phyloP scores from a whole-genome alignment of 2,113 vertebrate species.

The Ivindomyrus marchei region DNA sequence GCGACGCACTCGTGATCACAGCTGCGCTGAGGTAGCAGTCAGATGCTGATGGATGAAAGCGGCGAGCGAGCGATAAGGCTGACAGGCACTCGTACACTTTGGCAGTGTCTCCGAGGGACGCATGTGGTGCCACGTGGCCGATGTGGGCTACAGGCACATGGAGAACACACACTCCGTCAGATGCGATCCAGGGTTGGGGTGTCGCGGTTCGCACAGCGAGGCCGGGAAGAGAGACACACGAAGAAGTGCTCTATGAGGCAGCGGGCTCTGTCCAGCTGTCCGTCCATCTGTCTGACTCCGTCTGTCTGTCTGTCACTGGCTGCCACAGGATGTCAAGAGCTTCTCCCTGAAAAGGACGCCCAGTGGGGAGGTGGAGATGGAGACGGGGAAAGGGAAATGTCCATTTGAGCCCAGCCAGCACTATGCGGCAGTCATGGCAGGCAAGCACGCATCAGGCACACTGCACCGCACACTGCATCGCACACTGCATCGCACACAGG shows the following conservation, averaged over 20 bases:
- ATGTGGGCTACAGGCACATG: background rate
- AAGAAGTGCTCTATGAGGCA: background rate
- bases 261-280: background rate
- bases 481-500: background rate
- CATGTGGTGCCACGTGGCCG: background rate
- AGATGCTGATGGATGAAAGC: background rate
- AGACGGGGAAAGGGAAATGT: slow-evolving; percentile 76
- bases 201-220: background rate
- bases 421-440: slow-evolving; percentile 77
- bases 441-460: slow-evolving; percentile 32
- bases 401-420: slow-evolving; percentile 80
- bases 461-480: background rate
- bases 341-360: slow-evolving; percentile 62
- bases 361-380: slow-evolving; percentile 55
- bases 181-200: background rate
- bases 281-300: background rate
- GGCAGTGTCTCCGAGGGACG: background rate
- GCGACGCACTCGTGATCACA: background rate
- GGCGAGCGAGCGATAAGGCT: background rate
- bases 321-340: slow-evolving; percentile 56
- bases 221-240: background rate
- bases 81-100: background rate
- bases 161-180: background rate
- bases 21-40: background rate
- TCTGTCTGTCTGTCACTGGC: slow-evolving; percentile 22